Conservation (phyloP, 1,140 invertebrate species). For the Calliopsis andreniformis region DNA sequence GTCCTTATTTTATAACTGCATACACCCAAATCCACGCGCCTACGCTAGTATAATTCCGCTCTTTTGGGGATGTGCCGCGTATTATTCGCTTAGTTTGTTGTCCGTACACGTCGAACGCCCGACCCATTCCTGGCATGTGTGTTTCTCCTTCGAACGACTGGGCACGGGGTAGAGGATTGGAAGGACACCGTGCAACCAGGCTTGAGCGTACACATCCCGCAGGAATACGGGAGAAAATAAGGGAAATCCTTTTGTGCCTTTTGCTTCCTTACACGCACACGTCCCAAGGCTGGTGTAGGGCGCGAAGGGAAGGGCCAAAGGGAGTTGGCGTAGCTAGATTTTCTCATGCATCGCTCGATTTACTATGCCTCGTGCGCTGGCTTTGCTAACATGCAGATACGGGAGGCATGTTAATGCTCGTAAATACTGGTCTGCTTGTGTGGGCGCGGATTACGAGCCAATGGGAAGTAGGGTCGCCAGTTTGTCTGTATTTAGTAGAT, state of each 20-base stretch:
- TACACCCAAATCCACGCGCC: neutral
- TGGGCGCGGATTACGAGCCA: too few relatives aligned
- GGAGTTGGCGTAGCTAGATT: constrained; percentile 9
- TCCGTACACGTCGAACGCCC: constrained; percentile 64
- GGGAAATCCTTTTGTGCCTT: constrained; percentile 36
- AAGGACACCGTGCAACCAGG: constrained; percentile 19
- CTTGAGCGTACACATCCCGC: constrained; percentile 19
- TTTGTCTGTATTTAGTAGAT: too few relatives aligned
- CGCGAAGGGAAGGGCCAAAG: neutral
- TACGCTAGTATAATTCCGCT: constrained; percentile 32
- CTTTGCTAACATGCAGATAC: neutral
- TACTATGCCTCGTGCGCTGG: constrained; percentile 12
- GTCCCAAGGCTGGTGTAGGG: constrained; percentile 6
- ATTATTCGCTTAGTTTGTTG: constrained; percentile 68
- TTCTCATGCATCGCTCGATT: constrained; percentile 14
- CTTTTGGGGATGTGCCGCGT: constrained; percentile 23
- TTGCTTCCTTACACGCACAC: constrained; percentile 25
- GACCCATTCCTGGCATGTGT: constrained; percentile 52
- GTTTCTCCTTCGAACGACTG: constrained; percentile 20
- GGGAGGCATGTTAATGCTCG: neutral
- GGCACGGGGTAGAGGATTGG: constrained; percentile 10
- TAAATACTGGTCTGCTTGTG: too few relatives aligned
- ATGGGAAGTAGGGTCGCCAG: too few relatives aligned
- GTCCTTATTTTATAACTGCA: constrained; percentile 34
- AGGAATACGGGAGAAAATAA: constrained; percentile 23